Conservation (phyloP, 1,140 invertebrate species). For the Drosophila ambigua region DNA sequence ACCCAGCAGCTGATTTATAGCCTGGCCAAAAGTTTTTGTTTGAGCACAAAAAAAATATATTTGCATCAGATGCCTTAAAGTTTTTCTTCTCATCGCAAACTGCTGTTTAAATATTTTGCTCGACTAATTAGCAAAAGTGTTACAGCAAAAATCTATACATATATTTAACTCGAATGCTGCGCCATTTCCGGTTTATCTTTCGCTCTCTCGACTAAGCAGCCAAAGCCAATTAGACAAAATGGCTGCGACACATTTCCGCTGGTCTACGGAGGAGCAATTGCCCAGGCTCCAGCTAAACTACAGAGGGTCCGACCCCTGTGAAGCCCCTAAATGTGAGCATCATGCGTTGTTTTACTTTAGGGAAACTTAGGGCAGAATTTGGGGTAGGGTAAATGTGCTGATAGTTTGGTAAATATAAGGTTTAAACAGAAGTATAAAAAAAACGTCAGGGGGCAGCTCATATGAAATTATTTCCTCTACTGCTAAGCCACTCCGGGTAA, state of each 20-base stretch:
- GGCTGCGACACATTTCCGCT: conserved; percentile 81
- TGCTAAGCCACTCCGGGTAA: not conserved
- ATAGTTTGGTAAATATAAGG: no score
- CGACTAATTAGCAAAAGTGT: conserved; percentile 77
- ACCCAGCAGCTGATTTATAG: conserved; percentile 59
- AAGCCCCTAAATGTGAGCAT: not conserved
- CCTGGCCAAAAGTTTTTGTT: conserved; percentile 48
- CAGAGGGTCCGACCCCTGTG: not conserved
- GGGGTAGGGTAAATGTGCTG: no score
- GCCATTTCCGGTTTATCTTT: conserved; percentile 77
- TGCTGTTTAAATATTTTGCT: conserved; percentile 66
- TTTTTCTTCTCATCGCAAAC: conserved; percentile 30
- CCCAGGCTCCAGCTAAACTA: conserved; percentile 40
- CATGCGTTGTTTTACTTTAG: not conserved
- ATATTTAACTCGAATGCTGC: conserved; percentile 61
- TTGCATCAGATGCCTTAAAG: conserved; percentile 56
- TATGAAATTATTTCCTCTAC: no score
- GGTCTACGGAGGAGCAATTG: conserved; percentile 49
- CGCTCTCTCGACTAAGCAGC: conserved; percentile 28
- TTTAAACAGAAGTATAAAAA: no score
- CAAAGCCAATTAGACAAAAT: conserved; percentile 81
- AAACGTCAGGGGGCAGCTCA: no score
- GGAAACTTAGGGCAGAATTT: no score
- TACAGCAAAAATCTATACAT: conserved; percentile 23
- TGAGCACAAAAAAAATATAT: conserved; percentile 16